These are phyloP conservation scores for Prunella himalayana DNA, from an alignment of 2,113 vertebrate species.

Conservation along the genomic window DNA sequence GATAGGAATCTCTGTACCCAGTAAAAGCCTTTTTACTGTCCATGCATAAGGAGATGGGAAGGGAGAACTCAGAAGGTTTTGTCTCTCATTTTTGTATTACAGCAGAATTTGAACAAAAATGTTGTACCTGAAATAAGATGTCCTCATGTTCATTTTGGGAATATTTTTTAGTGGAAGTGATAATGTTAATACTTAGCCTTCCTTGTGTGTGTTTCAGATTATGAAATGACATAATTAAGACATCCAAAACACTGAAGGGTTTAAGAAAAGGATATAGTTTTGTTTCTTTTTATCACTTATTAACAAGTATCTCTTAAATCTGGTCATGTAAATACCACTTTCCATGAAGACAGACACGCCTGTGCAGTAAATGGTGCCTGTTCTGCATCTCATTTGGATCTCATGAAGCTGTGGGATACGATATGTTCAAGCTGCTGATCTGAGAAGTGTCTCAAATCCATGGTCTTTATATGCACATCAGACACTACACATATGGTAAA, in stretches of 20 bases:
- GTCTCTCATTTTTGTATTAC: not conserved
- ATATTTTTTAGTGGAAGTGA: not conserved
- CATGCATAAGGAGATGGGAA: not conserved
- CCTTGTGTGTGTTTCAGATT: not conserved
- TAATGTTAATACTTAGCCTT: not conserved
- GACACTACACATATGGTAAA: constrained; percentile 40
- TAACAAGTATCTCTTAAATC: not conserved
- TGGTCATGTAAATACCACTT: not conserved
- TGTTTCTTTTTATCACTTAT: not conserved
- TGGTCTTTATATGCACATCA: constrained; percentile 2
- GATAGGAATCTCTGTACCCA: not conserved
- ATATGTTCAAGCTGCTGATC: constrained; percentile 14
- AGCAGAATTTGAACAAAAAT: not conserved
- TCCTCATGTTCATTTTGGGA: not conserved
- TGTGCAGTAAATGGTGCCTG: not conserved
- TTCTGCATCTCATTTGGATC: constrained; percentile 15
- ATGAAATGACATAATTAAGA: not conserved
- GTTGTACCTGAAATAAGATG: not conserved
- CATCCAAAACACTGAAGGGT: not conserved
- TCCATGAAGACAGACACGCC: not conserved
- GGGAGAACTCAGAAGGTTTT: not conserved
- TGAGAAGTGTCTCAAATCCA: not conserved
- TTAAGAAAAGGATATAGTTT: not conserved
- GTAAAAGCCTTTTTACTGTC: not conserved
- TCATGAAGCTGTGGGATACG: not conserved